Evolutionary conservation across 2,797 vertebrate species (phyloP), one percentile per base, ranked within the genome.

Genomic region (Cercopithecus mitis): DNA sequence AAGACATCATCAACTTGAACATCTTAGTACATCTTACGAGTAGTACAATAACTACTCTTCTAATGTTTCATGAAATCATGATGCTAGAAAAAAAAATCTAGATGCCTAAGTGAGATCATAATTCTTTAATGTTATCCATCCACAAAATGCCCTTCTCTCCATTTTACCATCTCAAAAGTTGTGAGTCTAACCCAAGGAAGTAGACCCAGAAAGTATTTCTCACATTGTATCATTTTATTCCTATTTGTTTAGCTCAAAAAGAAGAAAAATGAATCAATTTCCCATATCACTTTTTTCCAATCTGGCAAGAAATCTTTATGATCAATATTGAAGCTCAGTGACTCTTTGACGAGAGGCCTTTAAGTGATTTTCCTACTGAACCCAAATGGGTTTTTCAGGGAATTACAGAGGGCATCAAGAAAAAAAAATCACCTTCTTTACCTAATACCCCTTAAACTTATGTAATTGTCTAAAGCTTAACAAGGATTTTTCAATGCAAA

Each of bases 81-180:
- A 73, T 43, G 36, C 9, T n/a, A 77, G 39, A 82, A 52, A 61
- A 41, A 94, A n/a, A 50, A 36, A 76, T 10, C 15, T 0, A 27
- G 17, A 58, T 19, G 24, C 11, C 64, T 33, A 52, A 0, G 11
- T 52, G 20, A 84, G 14, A 50, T 58, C 47, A 43, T 52, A 88
- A 58, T 67, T 88, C 50, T 57, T 70, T 39, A 80, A 9, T 77
- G 45, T n/a, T 67, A 82, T 8, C 19, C 10, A 58, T 4, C 17
- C 33, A 25, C 33, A 79, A 79, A 77, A 92, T 15, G 9, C 4
- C 33, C 58, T 89, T 93, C 30, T 93, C 30, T n/a, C 58, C 81
- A 94, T 96, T 95, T 97, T 94, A 98, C 96, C 94, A 97, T 86
- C 97, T 95, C 79, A 95, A 94, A 98, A 98, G 86, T 85, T 98